phyloP scores from a whole-genome alignment of 2,113 vertebrate species.

The Lasiurus cinereus region DNA sequence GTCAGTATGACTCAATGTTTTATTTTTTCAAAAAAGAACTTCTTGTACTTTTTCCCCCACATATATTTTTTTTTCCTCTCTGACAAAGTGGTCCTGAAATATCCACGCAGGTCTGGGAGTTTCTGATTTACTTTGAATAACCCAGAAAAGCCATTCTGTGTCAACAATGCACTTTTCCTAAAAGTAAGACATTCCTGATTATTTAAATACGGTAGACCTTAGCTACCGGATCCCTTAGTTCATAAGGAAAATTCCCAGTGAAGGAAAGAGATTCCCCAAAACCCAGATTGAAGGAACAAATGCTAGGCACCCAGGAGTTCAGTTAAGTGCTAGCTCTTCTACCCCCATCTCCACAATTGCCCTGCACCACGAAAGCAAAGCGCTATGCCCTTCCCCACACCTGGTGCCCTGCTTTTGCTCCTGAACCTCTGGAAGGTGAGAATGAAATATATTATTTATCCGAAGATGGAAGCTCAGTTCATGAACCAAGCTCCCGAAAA shows the following conservation, averaged over 20 bases:
- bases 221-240: background rate
- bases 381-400: accelerated
- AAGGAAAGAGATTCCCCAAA: background rate
- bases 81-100: conserved; percentile 58
- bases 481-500: background rate
- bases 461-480: background rate
- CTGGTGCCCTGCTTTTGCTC: background rate
- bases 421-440: conserved; percentile 5
- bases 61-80: background rate
- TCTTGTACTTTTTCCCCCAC: conserved; percentile 4
- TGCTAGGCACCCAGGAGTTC: background rate
- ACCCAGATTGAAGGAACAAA: background rate
- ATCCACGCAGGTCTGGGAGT: background rate
- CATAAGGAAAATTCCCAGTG: background rate
- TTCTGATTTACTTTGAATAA: conserved; percentile 51
- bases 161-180: conserved; percentile 25
- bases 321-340: background rate
- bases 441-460: conserved; percentile 50
- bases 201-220: conserved; percentile 16
- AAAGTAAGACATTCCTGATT: conserved; percentile 6
- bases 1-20: background rate
- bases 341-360: background rate
- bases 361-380: background rate
- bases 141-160: conserved; percentile 33
- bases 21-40: background rate